A percentile compares a stretch with the other conserved stretches of the same genome.
Conservation (phyloP, 1,140 invertebrate genomes). For the Manduca sexta region DNA sequence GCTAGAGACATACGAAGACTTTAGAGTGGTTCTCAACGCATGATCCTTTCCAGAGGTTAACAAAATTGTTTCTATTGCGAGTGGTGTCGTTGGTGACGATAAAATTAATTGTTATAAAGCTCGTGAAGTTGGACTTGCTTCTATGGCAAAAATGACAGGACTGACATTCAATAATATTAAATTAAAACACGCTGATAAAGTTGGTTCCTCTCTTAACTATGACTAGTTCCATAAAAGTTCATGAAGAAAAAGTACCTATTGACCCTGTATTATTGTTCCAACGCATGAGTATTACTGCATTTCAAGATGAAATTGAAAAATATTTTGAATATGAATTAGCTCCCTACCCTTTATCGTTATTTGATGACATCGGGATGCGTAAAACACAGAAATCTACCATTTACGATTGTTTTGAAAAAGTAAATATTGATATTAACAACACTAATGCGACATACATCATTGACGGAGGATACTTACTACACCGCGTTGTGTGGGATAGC, state of each 20-base stretch:
- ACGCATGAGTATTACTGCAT: slow-evolving; percentile 30
- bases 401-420: slow-evolving; percentile 34
- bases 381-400: slow-evolving; percentile 41
- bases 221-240: slow-evolving; percentile 36
- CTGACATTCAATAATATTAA: slow-evolving; percentile 41
- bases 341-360: slow-evolving; percentile 32
- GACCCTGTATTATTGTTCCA: slow-evolving; percentile 53
- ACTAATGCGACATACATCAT: slow-evolving; percentile 21
- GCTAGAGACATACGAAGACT: slow-evolving; percentile 33
- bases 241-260: slow-evolving; percentile 36
- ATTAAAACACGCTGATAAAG: slow-evolving; percentile 43
- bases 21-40: slow-evolving; percentile 44
- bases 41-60: slow-evolving; percentile 23
- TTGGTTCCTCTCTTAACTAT: slow-evolving; percentile 37
- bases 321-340: slow-evolving; percentile 47
- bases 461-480: slow-evolving; percentile 39
- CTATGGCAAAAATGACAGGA: slow-evolving; percentile 31
- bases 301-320: slow-evolving; percentile 33
- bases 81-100: slow-evolving; percentile 42
- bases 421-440: slow-evolving; percentile 24
- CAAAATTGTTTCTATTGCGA: slow-evolving; percentile 37
- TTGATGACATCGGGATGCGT: slow-evolving; percentile 34
- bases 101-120: slow-evolving; percentile 55
- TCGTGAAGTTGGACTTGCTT: slow-evolving; percentile 37
- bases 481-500: slow-evolving; percentile 27